Evolutionary conservation across 2,888 invertebrate genomes (phyloP).

Genomic region (Drosophila acutilabella): DNA sequence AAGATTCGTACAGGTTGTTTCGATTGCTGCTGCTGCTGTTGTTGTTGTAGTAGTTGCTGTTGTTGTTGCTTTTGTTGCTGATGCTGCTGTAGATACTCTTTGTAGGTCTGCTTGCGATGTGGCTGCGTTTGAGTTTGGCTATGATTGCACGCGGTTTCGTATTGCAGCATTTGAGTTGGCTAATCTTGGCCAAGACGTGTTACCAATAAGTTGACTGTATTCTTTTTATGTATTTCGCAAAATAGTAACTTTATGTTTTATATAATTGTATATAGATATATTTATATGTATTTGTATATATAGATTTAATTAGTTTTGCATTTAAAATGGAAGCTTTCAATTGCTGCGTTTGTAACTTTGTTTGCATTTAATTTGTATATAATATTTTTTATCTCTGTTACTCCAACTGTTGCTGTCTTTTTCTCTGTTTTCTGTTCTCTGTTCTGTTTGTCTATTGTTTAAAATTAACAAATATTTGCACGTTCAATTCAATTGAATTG

Average conservation of each 20-base stretch:
- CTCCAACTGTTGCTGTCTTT: constrained; percentile 16
- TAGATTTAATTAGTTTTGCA: constrained; percentile 51
- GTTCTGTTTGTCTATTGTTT: constrained; percentile 18
- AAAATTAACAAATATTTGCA: constrained; percentile 62
- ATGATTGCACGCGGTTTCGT: constrained; percentile 66
- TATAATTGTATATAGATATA: constrained; percentile 34
- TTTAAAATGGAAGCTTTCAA: constrained; percentile 78
- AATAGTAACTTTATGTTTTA: constrained; percentile 69
- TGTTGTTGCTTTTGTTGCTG: constrained; percentile 44
- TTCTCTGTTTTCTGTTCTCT: background rate
- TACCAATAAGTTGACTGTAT: constrained; percentile 17
- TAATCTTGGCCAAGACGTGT: constrained; percentile 30
- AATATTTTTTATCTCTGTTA: constrained; percentile 23
- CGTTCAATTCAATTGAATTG: constrained; percentile 27
- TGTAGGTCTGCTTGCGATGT: constrained; percentile 56
- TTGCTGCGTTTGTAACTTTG: constrained; percentile 79
- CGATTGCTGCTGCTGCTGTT: constrained; percentile 38
- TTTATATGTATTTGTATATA: constrained; percentile 53
- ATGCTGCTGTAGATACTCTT: constrained; percentile 58
- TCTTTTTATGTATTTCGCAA: constrained; percentile 42
- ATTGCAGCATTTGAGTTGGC: constrained; percentile 71
- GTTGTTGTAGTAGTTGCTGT: constrained; percentile 26
- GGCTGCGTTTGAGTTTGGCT: constrained; percentile 53
- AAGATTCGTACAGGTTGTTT: constrained; percentile 74
- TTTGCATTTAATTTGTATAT: constrained; percentile 58